Base-by-base conservation (phyloP, 2,113 vertebrate species). In the Spea multiplicata region DNA sequence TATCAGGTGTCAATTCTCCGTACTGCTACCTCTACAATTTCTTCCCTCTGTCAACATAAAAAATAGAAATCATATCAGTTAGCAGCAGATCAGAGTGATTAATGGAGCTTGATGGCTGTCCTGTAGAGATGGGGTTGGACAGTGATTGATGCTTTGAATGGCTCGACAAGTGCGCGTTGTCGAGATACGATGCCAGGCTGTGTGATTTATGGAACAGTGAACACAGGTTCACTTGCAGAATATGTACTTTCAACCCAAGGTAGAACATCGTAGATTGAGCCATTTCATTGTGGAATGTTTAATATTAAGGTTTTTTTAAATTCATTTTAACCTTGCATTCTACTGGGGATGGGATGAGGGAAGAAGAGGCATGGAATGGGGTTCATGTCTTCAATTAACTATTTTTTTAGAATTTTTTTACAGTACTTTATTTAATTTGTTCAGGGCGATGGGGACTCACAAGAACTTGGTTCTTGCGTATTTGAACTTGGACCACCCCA, bases 201-300 rank as follows among this genome's bases (percentile, higher is more conserved):
- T 67, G 71, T 74, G 78, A 80, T 80, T 80, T 74, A 80, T 80
- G 61, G 61, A 74, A 80, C 67, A 53, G 45, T 68, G 74, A 80
- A 80, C 78, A 80, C 47, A n/a, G 78, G 44, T 74, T 74, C 45
- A 67, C 16, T 14, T 16, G 44, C 44, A 3, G 48, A 44, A 59
- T 44, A 47, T n/a, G 16, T 61, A 80, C 74, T 59, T 68, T 44
- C 50, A 57, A 30, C 67, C 50, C 5, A 50, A 3, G 45, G 50
- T 4, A 57, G 50, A 30, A 30, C 30, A 30, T 30, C 2, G 30
- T 2, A 30, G 30, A 30, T 30, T 30, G 30, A 30, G 30, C 1
- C 30, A 1, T 30, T 30, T 30, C 30, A 30, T 30, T 30, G 30
- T 30, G 30, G 30, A 30, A 30, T 30, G 30, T 30, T 2, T 1